Conservation (phyloP, 53 echinoderm and acorn worm genomes). For the Antedon mediterranea region DNA sequence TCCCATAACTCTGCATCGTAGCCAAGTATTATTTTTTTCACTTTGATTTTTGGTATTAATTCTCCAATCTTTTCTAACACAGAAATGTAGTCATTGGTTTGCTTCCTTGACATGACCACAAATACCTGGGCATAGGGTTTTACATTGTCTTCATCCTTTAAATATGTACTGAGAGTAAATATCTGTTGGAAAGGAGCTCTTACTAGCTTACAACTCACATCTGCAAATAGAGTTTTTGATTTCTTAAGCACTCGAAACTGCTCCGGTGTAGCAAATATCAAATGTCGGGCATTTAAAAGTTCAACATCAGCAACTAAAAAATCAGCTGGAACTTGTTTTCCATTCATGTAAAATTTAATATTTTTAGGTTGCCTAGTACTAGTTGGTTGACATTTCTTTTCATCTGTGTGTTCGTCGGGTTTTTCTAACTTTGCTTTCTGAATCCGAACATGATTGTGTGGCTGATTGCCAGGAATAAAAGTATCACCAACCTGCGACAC, state of each 20-base stretch:
- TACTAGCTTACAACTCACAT: background rate
- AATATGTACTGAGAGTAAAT: background rate
- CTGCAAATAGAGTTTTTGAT: background rate
- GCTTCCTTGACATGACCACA: background rate
- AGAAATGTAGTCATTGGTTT: background rate
- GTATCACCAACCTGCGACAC: background rate
- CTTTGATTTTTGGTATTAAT: background rate
- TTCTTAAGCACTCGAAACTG: background rate
- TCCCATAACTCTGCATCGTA: background rate
- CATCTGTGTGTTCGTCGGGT: background rate
- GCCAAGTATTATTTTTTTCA: background rate
- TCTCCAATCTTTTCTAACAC: background rate
- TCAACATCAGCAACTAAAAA: background rate
- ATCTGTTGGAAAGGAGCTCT: background rate
- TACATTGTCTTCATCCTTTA: background rate
- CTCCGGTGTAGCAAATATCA: background rate
- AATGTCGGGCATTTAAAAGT: background rate
- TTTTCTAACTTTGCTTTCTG: too few relatives aligned
- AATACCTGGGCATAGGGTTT: background rate
- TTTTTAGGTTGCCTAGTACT: background rate
- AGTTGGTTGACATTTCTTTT: background rate
- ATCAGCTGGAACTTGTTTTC: background rate
- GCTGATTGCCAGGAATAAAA: background rate
- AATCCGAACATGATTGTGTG: background rate
- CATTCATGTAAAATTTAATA: background rate